Percentiles rank a stretch among this genome's conserved stretches.
Evolutionary conservation across 2,113 vertebrate genomes (phyloP).

Genomic region (Dendropsophus ebraccatus): DNA sequence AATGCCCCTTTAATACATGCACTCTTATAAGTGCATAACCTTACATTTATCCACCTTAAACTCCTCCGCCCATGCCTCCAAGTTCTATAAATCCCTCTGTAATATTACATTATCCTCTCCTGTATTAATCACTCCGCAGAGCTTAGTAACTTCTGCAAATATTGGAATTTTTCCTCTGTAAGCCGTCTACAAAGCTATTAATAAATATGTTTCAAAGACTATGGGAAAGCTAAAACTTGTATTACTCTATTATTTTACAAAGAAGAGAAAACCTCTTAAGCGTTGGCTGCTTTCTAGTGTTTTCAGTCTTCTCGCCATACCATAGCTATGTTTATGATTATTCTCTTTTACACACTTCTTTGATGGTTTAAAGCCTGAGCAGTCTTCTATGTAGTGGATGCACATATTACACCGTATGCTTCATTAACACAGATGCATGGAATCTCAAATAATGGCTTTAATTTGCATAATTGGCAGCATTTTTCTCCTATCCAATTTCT

Average conservation of each 20-base stretch:
- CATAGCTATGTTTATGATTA: background rate
- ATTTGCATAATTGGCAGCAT: background rate
- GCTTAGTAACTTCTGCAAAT: background rate
- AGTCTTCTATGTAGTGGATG: background rate
- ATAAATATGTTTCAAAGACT: background rate
- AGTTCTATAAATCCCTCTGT: background rate
- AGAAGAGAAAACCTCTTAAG: background rate
- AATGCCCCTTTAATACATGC: too few relatives aligned
- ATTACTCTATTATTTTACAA: background rate
- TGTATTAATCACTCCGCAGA: background rate
- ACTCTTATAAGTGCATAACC: too few relatives aligned
- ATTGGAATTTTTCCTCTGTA: background rate
- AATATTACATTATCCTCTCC: background rate
- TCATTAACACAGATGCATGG: background rate
- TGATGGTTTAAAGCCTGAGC: background rate
- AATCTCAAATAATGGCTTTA: background rate
- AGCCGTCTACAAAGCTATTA: background rate
- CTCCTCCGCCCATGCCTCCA: background rate
- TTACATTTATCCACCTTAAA: background rate
- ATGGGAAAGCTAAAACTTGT: background rate
- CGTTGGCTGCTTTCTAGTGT: background rate
- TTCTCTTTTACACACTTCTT: background rate
- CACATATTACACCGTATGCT: background rate
- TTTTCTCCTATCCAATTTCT: background rate
- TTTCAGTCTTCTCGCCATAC: background rate